Conservation (phyloP, 2,888 invertebrate genomes). For the Trypoxylon attenuatum region DNA sequence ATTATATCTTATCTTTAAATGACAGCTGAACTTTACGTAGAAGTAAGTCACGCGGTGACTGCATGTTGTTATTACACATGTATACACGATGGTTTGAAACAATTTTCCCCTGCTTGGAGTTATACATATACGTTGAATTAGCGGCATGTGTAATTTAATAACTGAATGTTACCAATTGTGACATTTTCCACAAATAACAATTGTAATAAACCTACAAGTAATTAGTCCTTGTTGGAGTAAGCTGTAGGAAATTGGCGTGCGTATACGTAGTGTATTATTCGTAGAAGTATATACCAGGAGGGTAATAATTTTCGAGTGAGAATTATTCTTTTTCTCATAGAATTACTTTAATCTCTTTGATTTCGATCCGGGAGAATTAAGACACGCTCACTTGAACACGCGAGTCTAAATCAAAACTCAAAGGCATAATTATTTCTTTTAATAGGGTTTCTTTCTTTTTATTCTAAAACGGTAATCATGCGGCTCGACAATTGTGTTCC, state of each 20-base stretch:
- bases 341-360: no score
- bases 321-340: no score
- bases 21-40: neutral
- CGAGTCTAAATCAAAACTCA: no score
- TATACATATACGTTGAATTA: slow-evolving; percentile 10
- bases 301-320: no score
- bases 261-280: no score
- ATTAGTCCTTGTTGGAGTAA: neutral
- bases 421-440: no score
- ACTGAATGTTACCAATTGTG: neutral
- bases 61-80: neutral
- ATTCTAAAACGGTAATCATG: no score
- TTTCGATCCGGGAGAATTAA: no score
- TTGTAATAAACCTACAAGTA: neutral
- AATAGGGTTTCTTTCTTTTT: no score
- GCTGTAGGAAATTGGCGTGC: neutral
- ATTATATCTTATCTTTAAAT: no score
- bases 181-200: neutral
- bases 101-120: neutral
- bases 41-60: slow-evolving; percentile 1
- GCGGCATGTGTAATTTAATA: slow-evolving; percentile 9
- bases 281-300: no score
- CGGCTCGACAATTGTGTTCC: neutral
- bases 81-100: neutral
- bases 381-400: no score